phyloP scores from a whole-genome alignment of 2,113 vertebrate genomes.

The Saguinus imperator region DNA sequence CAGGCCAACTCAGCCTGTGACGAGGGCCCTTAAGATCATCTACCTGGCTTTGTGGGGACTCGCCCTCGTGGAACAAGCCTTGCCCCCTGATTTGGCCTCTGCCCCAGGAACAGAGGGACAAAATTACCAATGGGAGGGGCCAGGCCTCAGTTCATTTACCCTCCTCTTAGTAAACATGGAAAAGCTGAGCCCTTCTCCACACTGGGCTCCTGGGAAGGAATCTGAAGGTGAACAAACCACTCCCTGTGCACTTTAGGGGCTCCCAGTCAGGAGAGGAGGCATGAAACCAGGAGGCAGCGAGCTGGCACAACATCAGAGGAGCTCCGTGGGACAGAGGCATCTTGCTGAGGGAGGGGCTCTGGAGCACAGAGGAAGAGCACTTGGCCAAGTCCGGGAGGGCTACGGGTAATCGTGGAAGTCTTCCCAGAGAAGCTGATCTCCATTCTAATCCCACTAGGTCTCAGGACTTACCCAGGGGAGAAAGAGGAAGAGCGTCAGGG shows the following conservation, averaged over 20 bases:
- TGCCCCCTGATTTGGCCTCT: constrained; percentile 22
- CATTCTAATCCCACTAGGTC: not conserved
- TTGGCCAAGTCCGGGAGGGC: accelerated
- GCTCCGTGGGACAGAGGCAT: too few relatives aligned
- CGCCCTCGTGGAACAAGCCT: not conserved
- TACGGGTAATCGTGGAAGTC: not conserved
- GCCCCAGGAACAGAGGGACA: not conserved
- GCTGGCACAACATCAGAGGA: not conserved
- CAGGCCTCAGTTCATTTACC: not conserved
- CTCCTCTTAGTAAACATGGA: not conserved
- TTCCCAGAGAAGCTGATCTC: not conserved
- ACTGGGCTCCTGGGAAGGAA: not conserved
- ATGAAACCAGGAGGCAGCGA: not conserved
- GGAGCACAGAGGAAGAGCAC: not conserved
- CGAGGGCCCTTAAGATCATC: constrained; percentile 29
- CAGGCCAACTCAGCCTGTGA: not conserved
- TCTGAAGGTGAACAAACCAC: not conserved
- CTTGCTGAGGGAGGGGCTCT: not conserved
- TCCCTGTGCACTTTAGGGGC: not conserved
- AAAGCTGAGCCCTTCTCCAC: not conserved
- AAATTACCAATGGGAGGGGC: not conserved
- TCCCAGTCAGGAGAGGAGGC: not conserved
- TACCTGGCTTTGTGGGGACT: not conserved
- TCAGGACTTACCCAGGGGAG: not conserved
- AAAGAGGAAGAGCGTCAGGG: not conserved